Percentiles rank a stretch among this genome's conserved stretches.
Conservation (phyloP, 2,113 vertebrate genomes). For the Regulus satrapa region DNA sequence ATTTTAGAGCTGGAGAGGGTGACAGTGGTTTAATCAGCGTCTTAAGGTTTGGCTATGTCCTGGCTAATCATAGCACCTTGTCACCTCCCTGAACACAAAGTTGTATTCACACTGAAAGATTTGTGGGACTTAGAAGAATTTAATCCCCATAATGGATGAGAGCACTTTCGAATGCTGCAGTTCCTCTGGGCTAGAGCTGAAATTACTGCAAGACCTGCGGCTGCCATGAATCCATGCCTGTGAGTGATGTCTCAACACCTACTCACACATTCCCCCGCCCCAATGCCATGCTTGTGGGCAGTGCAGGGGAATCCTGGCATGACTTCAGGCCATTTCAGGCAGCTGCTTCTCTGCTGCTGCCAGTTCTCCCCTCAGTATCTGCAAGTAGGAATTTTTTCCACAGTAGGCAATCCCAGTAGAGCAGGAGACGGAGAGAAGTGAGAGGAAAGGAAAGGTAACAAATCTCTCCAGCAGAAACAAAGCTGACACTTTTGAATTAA, state of each 20-base stretch:
- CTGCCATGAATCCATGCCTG: neutral
- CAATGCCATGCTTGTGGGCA: neutral
- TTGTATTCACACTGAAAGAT: neutral
- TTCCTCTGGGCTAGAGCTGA: neutral
- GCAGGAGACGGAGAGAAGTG: neutral
- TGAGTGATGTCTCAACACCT: neutral
- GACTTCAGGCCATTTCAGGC: neutral
- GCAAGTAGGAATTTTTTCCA: neutral
- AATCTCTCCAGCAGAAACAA: neutral
- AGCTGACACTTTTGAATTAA: conserved; percentile 31
- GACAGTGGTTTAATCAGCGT: neutral
- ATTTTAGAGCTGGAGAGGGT: neutral
- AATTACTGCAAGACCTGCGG: neutral
- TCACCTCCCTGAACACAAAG: neutral
- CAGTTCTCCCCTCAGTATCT: neutral
- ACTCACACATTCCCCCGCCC: neutral
- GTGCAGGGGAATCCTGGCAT: neutral
- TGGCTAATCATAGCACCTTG: neutral
- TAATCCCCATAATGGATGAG: neutral
- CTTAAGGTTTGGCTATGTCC: neutral
- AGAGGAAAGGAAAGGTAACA: neutral
- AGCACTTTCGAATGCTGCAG: neutral
- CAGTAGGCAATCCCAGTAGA: neutral
- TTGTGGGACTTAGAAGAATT: neutral
- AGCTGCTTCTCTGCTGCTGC: neutral